phyloP scores from a whole-genome alignment of 1,140 invertebrate species.

The Hyposmocoma kahamanoa region DNA sequence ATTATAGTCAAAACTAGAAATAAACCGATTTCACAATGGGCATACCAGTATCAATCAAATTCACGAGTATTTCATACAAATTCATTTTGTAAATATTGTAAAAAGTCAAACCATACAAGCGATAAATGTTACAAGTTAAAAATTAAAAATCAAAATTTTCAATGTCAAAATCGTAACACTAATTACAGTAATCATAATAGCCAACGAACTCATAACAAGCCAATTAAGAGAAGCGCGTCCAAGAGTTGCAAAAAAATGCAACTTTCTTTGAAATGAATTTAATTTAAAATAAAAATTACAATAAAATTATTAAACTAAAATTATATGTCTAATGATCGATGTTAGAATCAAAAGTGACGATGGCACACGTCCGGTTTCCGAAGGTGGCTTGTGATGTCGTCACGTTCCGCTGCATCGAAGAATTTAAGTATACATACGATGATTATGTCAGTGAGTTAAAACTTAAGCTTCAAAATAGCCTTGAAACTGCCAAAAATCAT shows the following conservation, averaged over 20 bases:
- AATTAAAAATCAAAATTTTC: not conserved
- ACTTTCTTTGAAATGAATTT: no score
- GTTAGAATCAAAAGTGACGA: no score
- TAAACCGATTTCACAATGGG: constrained; percentile 10
- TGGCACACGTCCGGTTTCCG: no score
- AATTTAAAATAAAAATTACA: no score
- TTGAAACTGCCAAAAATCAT: constrained; percentile 22
- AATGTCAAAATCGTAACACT: not conserved
- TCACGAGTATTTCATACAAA: constrained; percentile 18
- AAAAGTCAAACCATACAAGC: not conserved
- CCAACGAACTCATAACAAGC: not conserved
- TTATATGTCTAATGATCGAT: no score
- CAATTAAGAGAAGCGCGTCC: no score
- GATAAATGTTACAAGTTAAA: not conserved
- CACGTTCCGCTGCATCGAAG: not conserved
- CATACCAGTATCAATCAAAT: not conserved
- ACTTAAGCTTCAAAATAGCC: constrained; percentile 24
- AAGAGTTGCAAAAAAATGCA: no score
- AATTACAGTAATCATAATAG: not conserved
- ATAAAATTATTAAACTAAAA: no score
- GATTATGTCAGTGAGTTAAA: constrained; percentile 38
- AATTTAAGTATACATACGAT: constrained; percentile 24
- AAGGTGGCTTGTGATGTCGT: no score
- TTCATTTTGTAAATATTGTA: constrained; percentile 10
- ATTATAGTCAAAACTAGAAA: constrained; percentile 23